Evolutionary conservation across 2,888 invertebrate species (phyloP), one percentile per base, ranked within the genome.

Genomic region (Azorinus chamasolen): DNA sequence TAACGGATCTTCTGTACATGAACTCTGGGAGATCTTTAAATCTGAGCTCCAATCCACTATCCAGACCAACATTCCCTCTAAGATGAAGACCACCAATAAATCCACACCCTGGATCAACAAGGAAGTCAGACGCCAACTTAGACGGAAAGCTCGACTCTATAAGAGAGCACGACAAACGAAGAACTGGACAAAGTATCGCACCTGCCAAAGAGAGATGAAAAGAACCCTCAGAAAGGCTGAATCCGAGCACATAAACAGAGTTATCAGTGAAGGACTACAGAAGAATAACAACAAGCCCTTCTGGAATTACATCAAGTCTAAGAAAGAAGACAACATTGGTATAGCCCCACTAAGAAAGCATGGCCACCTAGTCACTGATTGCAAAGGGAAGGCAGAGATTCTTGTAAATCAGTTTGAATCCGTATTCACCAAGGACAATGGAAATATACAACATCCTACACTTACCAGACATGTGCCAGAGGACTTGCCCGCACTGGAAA

Each of bases 381-480:
- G 10, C 14, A 12, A 41, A 41, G 41, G 41, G n/a, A 76, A 69
- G 22, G 76, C 73, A 14, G 65, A 75, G 46, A 43, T 61, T 20
- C 43, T 79, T 12, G 46, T 74, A 18, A 22, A 74, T 0, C 65
- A 79, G 51, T 74, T 77, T 51, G 55, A 64, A 27, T 72, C 62
- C 8, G 61, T 64, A 2, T 78, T 72, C 24, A 73, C 73, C 12
- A 80, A 64, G 39, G 45, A 63, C 27, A 24, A 18, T 18, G 24
- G 51, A 2, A 25, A 62, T 3, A 18, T 18, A 16, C n/a, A n/a
- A n/a, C n/a, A n/a, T n/a, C 48, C 54, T 24, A 41, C n/a, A n/a
- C 27, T 59, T 1, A 20, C 74, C 5, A 61, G 24, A 10, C 46
- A 59, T 5, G 46, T 68, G 8, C n/a, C 43, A 16, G 41, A 63